These are phyloP conservation scores for Buathra laborator DNA, from an alignment of 2,888 invertebrate genomes.

Conservation along the genomic window DNA sequence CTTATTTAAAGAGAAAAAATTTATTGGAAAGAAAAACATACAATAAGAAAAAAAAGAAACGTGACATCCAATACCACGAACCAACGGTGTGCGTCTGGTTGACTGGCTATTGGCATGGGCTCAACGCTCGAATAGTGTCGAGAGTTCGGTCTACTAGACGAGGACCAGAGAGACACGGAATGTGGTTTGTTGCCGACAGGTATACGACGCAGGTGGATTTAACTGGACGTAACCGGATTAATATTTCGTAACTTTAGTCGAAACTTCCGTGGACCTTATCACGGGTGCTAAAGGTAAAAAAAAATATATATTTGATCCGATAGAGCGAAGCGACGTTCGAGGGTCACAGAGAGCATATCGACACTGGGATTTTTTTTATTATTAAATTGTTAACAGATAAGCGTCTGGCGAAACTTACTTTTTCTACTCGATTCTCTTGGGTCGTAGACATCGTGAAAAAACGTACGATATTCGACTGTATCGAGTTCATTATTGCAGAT, in stretches of 20 bases:
- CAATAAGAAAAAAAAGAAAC: background rate
- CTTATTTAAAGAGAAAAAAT: background rate
- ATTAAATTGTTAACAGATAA: too few relatives aligned
- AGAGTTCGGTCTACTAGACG: constrained; percentile 13
- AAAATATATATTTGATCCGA: background rate
- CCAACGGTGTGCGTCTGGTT: background rate
- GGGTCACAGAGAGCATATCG: background rate
- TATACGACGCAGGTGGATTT: constrained; percentile 47
- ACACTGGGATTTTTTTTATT: background rate
- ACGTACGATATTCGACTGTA: too few relatives aligned
- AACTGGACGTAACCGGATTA: constrained; percentile 57
- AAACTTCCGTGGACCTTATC: constrained; percentile 31
- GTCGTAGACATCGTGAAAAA: too few relatives aligned
- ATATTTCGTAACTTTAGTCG: constrained; percentile 49
- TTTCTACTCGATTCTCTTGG: too few relatives aligned
- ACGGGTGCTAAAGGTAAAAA: background rate
- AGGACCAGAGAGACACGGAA: constrained; percentile 9
- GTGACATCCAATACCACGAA: background rate
- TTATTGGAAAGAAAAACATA: background rate
- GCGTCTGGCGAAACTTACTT: too few relatives aligned
- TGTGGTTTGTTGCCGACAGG: constrained; percentile 34
- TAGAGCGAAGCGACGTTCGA: background rate
- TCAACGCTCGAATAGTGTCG: constrained; percentile 44
- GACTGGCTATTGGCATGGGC: constrained; percentile 31
- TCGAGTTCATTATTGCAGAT: too few relatives aligned